These are phyloP conservation scores for Ctenosaura bakeri DNA, from an alignment of 2,797 vertebrate genomes.

Conservation along the genomic window DNA sequence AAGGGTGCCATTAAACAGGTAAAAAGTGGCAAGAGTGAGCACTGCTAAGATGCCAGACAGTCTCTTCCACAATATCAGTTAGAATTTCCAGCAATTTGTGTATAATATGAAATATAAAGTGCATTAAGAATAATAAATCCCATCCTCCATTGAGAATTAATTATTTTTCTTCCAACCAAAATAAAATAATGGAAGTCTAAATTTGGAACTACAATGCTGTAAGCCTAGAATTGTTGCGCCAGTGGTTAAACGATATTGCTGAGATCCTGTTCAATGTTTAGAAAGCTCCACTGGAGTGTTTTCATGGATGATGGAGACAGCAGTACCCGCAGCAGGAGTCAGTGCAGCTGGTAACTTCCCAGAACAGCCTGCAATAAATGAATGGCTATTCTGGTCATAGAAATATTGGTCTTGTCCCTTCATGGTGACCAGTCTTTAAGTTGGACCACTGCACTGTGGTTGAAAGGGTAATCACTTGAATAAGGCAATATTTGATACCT, in stretches of 20 bases:
- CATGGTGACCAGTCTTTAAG: no score
- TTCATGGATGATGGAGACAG: no score
- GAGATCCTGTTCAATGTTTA: no score
- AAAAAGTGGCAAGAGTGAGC: not conserved
- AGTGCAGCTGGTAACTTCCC: no score
- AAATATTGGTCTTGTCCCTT: no score
- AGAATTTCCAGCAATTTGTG: not conserved
- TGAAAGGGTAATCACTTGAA: no score
- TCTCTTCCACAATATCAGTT: not conserved
- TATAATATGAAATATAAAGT: constrained; percentile 16
- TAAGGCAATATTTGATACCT: no score
- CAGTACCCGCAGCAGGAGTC: no score
- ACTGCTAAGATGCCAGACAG: not conserved
- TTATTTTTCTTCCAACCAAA: not conserved
- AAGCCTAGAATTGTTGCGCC: not conserved
- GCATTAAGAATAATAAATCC: not conserved
- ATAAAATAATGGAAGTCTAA: not conserved
- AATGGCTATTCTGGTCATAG: no score
- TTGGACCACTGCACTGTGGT: no score
- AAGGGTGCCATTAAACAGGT: not conserved
- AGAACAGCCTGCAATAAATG: no score
- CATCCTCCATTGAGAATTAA: not conserved
- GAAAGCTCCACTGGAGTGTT: no score
- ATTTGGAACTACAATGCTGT: fast-evolving
- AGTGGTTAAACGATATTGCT: not conserved